These are phyloP conservation scores for Scleropages formosus DNA, from an alignment of 2,797 vertebrate genomes.

Conservation along the genomic window DNA sequence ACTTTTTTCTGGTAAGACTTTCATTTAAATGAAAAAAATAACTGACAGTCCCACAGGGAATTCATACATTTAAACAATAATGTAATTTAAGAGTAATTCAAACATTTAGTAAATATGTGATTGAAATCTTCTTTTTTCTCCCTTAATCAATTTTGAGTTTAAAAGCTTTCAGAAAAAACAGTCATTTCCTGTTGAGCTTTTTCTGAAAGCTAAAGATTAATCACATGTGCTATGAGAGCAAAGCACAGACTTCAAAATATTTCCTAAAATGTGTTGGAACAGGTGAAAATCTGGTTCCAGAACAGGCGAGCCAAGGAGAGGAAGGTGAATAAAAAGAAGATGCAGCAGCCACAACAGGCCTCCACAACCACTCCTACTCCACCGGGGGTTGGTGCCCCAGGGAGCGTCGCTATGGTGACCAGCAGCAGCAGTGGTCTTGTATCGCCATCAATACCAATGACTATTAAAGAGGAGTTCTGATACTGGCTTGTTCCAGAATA, in stretches of 20 bases:
- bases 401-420: conserved; percentile 71
- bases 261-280: conserved; percentile 7
- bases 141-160: too few species aligned
- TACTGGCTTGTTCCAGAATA: conserved; percentile 43
- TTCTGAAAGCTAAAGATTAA: too few species aligned
- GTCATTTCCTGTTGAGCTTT: too few species aligned
- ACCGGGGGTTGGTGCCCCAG: conserved; percentile 60
- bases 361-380: conserved; percentile 79
- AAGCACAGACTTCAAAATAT: too few species aligned
- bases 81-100: too few species aligned
- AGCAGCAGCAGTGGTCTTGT: conserved; percentile 76
- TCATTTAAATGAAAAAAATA: too few species aligned
- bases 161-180: too few species aligned
- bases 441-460: conserved; percentile 76
- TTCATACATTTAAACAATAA: too few species aligned
- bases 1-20: too few species aligned
- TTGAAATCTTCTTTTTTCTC: too few species aligned
- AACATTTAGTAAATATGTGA: too few species aligned
- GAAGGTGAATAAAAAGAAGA: conserved; percentile 95
- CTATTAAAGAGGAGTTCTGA: conserved; percentile 92
- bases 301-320: conserved; percentile 94
- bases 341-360: conserved; percentile 83
- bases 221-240: not conserved
- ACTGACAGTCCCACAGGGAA: too few species aligned
- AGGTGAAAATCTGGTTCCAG: conserved; percentile 99